Percentiles rank a stretch among this genome's conserved stretches.
Conservation (phyloP, 2,797 vertebrate genomes). For the Gymnoscopelus braueri region DNA sequence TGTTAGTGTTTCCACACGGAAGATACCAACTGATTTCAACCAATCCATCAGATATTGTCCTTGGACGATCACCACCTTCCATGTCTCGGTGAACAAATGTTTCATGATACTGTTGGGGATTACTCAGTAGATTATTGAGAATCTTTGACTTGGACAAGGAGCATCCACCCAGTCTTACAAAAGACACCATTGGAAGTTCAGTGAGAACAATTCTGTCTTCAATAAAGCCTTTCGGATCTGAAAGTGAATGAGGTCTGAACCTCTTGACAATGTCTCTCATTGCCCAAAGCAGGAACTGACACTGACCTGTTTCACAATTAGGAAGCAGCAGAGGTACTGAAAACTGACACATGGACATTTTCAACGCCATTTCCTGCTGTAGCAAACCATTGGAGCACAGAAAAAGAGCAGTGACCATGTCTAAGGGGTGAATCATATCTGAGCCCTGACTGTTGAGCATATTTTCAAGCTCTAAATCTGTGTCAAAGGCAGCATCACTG, state of each 20-base stretch:
- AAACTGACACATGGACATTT: conserved; percentile 89
- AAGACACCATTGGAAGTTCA: conserved; percentile 71
- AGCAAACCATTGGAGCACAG: conserved; percentile 82
- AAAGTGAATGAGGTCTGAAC: conserved; percentile 75
- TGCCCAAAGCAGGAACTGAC: conserved; percentile 85
- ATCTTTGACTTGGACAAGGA: conserved; percentile 83
- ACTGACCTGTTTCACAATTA: conserved; percentile 53
- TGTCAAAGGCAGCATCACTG: neutral
- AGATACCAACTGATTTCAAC: conserved; percentile 85
- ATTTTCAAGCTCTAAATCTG: conserved; percentile 21
- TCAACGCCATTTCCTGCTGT: conserved; percentile 82
- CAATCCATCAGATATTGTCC: conserved; percentile 76
- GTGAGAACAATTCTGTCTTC: conserved; percentile 77
- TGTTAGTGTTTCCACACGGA: conserved; percentile 77
- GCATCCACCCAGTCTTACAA: conserved; percentile 73
- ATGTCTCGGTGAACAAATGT: conserved; percentile 76
- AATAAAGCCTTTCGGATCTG: conserved; percentile 67
- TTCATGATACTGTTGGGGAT: conserved; percentile 74
- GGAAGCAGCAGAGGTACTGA: conserved; percentile 85
- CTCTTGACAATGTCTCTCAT: conserved; percentile 83
- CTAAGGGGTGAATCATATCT: conserved; percentile 70
- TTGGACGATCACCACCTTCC: conserved; percentile 66
- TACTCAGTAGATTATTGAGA: conserved; percentile 81
- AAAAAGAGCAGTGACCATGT: conserved; percentile 82
- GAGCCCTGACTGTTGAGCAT: neutral